A percentile compares a stretch with the other conserved stretches of the same genome.
Evolutionary conservation across 1,140 invertebrate species (phyloP).

Genomic region (Druon quercuslanigerum): DNA sequence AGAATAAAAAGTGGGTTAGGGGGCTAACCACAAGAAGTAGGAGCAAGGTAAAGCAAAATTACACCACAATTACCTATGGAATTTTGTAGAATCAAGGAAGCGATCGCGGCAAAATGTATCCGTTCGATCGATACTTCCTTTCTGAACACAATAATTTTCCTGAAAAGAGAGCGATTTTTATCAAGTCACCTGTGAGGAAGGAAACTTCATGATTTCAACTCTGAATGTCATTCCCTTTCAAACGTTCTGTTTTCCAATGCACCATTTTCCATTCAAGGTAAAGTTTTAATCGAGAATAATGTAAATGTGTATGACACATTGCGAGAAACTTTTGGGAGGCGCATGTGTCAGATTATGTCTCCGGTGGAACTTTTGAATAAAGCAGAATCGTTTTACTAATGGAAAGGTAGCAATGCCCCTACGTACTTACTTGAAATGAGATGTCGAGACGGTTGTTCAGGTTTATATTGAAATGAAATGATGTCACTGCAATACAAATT

Average conservation of each 20-base stretch:
- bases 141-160: constrained; percentile 1
- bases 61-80: not conserved
- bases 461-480: not conserved
- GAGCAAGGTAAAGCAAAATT: not conserved
- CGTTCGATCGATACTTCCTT: not conserved
- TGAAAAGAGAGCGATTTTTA: not conserved
- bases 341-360: constrained; percentile 24
- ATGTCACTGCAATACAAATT: constrained; percentile 1
- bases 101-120: not conserved
- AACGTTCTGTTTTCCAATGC: constrained; percentile 11
- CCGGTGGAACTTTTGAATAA: constrained; percentile 21
- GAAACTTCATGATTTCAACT: not conserved
- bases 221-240: not conserved
- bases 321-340: constrained; percentile 3
- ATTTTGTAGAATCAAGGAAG: constrained; percentile 4
- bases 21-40: not conserved
- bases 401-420: not conserved
- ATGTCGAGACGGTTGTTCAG: not conserved
- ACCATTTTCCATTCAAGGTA: constrained; percentile 10
- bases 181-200: not conserved
- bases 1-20: constrained; percentile 20
- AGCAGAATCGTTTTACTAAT: constrained; percentile 21
- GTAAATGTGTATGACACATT: constrained; percentile 17
- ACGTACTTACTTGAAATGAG: constrained; percentile 10
- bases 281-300: constrained; percentile 31